Evolutionary conservation across 37 sponge, comb jelly and placozoan species (phyloP).

Genomic region (Ephydatia muelleri): DNA sequence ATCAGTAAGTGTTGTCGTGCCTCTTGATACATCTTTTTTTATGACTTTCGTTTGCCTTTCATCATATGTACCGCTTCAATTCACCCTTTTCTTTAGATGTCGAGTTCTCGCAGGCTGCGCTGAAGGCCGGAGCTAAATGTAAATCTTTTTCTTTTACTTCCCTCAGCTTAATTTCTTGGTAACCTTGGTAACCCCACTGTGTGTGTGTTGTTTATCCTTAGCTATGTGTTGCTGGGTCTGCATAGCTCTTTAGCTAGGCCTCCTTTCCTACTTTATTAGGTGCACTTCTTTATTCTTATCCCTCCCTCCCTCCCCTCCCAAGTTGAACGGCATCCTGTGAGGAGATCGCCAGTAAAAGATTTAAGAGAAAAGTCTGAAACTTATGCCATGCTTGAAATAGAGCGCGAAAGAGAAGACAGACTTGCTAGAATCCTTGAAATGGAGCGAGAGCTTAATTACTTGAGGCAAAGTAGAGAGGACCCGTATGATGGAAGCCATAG

Average conservation of each 20-base stretch:
- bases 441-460: slow-evolving; percentile 50
- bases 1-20: slow-evolving; percentile 50
- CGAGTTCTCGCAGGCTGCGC: slow-evolving; percentile 74
- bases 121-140: slow-evolving; percentile 76
- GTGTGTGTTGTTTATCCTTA: neutral
- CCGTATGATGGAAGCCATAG: neutral
- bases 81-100: slow-evolving; percentile 52
- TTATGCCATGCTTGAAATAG: slow-evolving; percentile 20
- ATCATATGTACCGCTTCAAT: neutral
- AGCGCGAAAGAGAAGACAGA: slow-evolving; percentile 28
- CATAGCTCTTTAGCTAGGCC: neutral
- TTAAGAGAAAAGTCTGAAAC: slow-evolving; percentile 2
- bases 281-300: neutral
- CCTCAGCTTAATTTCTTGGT: neutral
- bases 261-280: slow-evolving; percentile 14
- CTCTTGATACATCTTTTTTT: neutral
- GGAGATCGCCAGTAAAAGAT: neutral
- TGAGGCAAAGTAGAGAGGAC: slow-evolving; percentile 13
- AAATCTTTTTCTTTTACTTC: slow-evolving; percentile 1
- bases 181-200: neutral
- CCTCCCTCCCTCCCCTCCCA: neutral
- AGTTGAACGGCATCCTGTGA: neutral
- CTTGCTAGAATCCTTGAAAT: slow-evolving; percentile 50
- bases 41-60: neutral
- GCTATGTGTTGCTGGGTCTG: neutral